Percentiles rank a stretch among this genome's conserved stretches.
Evolutionary conservation across 2,888 invertebrate species (phyloP).

Genomic region (Pheosia tremula): DNA sequence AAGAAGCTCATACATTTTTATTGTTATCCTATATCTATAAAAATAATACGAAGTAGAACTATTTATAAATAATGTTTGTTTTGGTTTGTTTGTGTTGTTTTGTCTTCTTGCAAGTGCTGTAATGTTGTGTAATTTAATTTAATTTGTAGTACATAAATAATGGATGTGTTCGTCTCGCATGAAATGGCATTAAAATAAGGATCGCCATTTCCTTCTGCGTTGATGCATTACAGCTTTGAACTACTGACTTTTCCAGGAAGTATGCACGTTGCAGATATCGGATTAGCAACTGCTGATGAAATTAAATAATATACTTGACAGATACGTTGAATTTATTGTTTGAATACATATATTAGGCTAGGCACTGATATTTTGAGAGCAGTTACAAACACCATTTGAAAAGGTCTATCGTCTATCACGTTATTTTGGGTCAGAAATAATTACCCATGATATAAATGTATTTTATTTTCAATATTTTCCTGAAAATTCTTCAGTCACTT

Average conservation of each 20-base stretch:
- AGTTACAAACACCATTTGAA: not conserved
- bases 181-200: conserved; percentile 24
- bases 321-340: not conserved
- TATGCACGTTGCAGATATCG: conserved; percentile 23
- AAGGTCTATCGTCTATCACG: not conserved
- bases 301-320: not conserved
- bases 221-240: conserved; percentile 39
- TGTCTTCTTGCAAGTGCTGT: too few species aligned
- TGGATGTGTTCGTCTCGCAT: conserved; percentile 14
- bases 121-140: conserved; percentile 8
- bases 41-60: too few species aligned
- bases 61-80: too few species aligned
- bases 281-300: conserved; percentile 26
- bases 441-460: too few species aligned
- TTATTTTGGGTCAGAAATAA: too few species aligned
- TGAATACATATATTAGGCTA: not conserved
- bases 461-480: too few species aligned
- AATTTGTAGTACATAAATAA: conserved; percentile 2
- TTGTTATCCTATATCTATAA: too few species aligned
- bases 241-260: conserved; percentile 37
- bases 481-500: too few species aligned
- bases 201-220: conserved; percentile 29
- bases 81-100: too few species aligned
- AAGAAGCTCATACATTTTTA: too few species aligned
- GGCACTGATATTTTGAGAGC: too few species aligned